Conservation (phyloP, 30 jellyfish, hydroid and myxozoan species). For the Cassiopea andromeda region DNA sequence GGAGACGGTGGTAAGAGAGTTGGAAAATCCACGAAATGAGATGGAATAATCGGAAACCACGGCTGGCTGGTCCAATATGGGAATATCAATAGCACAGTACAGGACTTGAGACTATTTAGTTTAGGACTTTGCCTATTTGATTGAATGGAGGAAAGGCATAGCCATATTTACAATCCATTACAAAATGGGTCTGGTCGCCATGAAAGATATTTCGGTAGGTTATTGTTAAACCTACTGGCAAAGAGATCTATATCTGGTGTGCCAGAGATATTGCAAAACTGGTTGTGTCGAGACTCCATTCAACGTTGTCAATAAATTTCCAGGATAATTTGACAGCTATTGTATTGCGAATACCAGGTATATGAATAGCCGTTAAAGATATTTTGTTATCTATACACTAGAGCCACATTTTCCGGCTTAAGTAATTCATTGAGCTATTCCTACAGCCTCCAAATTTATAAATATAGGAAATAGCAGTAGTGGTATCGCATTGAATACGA, state of each 20-base stretch:
- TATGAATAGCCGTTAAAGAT: conserved; percentile 15
- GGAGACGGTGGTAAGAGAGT: background rate
- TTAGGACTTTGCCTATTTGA: conserved; percentile 24
- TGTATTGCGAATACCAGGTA: conserved; percentile 30
- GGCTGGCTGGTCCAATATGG: conserved; percentile 62
- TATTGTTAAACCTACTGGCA: conserved; percentile 21
- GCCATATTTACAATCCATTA: background rate
- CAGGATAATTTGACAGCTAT: conserved; percentile 39
- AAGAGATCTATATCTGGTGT: conserved; percentile 34
- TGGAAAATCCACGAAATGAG: background rate
- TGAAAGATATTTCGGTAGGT: conserved; percentile 1
- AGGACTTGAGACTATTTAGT: background rate
- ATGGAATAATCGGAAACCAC: conserved; percentile 27
- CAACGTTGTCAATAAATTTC: conserved; percentile 15
- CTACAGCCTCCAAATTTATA: conserved; percentile 5
- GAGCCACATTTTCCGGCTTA: conserved; percentile 24
- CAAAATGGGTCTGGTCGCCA: conserved; percentile 45
- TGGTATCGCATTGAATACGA: background rate
- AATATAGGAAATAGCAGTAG: conserved; percentile 10
- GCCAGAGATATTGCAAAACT: conserved; percentile 7
- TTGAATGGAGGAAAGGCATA: conserved; percentile 65
- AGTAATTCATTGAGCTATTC: background rate
- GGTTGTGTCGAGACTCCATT: conserved; percentile 42
- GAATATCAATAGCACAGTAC: conserved; percentile 7
- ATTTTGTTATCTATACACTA: conserved; percentile 10